These are phyloP conservation scores for Disparrhopalites patrizii DNA, from an alignment of 2,888 invertebrate genomes.

Conservation along the genomic window DNA sequence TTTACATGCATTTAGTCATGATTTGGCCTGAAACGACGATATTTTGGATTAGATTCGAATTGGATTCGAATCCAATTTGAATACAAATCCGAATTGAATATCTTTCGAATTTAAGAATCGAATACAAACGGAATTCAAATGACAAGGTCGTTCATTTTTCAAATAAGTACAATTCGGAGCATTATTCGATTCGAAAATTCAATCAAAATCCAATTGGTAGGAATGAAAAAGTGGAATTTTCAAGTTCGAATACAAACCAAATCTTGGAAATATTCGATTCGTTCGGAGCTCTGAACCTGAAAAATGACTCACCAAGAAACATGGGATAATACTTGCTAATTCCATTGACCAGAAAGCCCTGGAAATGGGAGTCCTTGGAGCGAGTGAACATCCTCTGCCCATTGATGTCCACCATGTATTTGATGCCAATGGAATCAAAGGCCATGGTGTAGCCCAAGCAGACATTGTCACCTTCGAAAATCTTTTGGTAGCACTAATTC, in stretches of 20 bases:
- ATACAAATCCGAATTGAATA: no score
- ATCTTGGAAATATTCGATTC: neutral
- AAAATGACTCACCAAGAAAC: neutral
- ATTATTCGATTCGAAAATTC: no score
- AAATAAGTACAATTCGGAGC: neutral
- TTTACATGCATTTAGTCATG: no score
- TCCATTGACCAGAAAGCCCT: neutral
- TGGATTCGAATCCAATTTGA: no score
- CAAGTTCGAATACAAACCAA: neutral
- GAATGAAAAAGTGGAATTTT: neutral
- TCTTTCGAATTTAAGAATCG: no score
- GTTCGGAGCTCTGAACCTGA: neutral
- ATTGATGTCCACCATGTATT: neutral
- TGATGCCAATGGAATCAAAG: neutral
- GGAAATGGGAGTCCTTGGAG: neutral
- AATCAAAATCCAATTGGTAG: no score
- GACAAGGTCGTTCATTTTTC: neutral
- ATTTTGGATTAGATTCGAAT: no score
- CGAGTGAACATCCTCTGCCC: neutral
- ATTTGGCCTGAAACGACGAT: no score
- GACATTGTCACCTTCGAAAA: conserved; percentile 7
- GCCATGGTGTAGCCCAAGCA: conserved; percentile 3
- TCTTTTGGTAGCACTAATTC: neutral
- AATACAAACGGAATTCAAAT: neutral
- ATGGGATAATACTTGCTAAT: conserved; percentile 1